phyloP scores from a whole-genome alignment of 37 sponge, comb jelly and placozoan genomes.

The Amphimedon queenslandica region DNA sequence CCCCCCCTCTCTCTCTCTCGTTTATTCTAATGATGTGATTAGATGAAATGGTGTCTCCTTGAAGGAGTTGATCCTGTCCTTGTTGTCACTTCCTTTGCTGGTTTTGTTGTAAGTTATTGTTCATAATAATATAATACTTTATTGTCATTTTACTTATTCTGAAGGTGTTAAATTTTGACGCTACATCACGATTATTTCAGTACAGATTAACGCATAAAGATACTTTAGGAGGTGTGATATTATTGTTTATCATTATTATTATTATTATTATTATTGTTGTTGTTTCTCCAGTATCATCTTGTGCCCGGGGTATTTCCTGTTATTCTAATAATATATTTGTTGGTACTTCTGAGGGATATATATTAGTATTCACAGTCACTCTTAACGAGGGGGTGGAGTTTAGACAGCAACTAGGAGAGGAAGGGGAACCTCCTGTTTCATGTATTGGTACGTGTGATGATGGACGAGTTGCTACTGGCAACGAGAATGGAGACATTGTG shows the following conservation, averaged over 20 bases:
- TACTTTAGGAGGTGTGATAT: background rate
- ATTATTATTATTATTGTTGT: background rate
- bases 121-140: no score
- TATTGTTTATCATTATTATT: background rate
- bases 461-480: conserved; percentile 43
- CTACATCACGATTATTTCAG: background rate
- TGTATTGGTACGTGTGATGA: background rate
- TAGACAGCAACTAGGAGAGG: conserved; percentile 24
- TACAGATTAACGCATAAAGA: background rate
- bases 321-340: background rate
- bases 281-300: background rate
- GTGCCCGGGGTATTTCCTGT: background rate
- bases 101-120: conserved; percentile 38
- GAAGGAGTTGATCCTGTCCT: conserved; percentile 13
- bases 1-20: no score
- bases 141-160: background rate
- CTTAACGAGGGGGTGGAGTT: conserved; percentile 17
- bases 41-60: conserved; percentile 59
- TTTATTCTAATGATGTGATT: no score
- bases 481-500: conserved; percentile 61
- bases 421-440: background rate
- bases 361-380: conserved; percentile 32
- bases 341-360: conserved; percentile 59
- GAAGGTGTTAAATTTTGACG: background rate
- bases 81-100: conserved; percentile 51